Evolutionary conservation across 2,888 invertebrate species (phyloP), one percentile per base, ranked within the genome.

Genomic region (Drosophila cracens): DNA sequence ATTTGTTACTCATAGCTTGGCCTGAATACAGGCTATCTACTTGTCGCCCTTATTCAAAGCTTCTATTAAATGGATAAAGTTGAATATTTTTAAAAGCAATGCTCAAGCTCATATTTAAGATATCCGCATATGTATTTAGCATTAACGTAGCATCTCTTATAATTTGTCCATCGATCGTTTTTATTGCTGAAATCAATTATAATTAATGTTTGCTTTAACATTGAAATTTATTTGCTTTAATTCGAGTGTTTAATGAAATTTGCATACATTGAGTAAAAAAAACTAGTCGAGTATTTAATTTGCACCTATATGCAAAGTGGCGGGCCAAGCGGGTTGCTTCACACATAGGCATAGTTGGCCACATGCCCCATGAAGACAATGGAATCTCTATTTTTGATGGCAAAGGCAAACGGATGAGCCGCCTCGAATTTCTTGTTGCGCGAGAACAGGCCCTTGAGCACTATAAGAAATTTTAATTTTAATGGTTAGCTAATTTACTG

Each of bases 321-420:
- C 2, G 29, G 25, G 13, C 31, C 7, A 29, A 33, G 21, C 25
- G n/a, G 16, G 33, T 3, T 10, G 4, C 11, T 11, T 77, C 43
- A 85, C 46, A 87, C 82, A 61, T 81, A 92, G 46, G 88, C 91
- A 74, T 91, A 91, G 78, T 88, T 91, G 54, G 92, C 86, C 57
- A 92, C 82, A 68, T 92, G 92, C 8, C 92, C 92, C 76, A 92
- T 85, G 40, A 92, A 90, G 40, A 89, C 85, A 70, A 92, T 89
- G n/a, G 92, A 91, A 62, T 91, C 91, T 76, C 82, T 82, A 73
- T 86, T 79, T 70, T 87, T 88, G 31, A 92, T 85, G 62, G 91
- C 91, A 64, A 92, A 92, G 21, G 82, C 86, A 63, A 92, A 92
- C 27, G 92, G 92, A 85, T 91, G 91, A 82, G 90, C 81, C 0